Evolutionary conservation across 2,113 vertebrate genomes (phyloP), one percentile per base, ranked within the genome.

Genomic region (Notarius quadriscutis): DNA sequence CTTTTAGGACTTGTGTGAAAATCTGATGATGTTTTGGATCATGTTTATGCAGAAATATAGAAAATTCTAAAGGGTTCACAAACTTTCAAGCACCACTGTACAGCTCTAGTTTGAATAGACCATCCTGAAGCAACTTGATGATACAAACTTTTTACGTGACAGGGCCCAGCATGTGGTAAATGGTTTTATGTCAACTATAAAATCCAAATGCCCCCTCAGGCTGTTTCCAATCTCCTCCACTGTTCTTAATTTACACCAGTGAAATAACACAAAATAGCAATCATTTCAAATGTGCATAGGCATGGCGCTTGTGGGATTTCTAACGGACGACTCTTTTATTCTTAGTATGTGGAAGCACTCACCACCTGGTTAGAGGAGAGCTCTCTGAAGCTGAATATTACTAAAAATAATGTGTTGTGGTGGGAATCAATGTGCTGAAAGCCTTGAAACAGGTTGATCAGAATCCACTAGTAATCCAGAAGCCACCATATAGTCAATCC

Each of bases 221-320:
- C 63, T 18, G 62, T 62, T 53, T 63, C 48, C 81, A 67, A 51
- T n/a, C 62, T 83, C 62, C 48, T 83, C 62, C 62, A 27, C 62
- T 18, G 81, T 67, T 83, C 67, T 83, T 67, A 50, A 83, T 83
- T 83, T 83, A 67, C 81, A 83, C 81, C 81, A 83, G 60, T n/a
- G 41, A 83, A 83, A 83, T 83, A 83, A 65, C 41, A 83, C 41
- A 83, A 83, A 83, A 83, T 27, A 81, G 57, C 57, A 83, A 67
- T 83, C 81, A 83, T 83, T 83, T 67, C 81, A 67, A 67, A 83
- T 83, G 27, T 83, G 81, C 81, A 83, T 18, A 83, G 62, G 11
- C 62, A 67, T 18, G 41, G 60, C 48, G 51, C 62, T 27, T 83
- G 62, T 51, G 62, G 81, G 62, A 83, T 83, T 83, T 83, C 41